Base-by-base conservation (phyloP, 1,140 invertebrate species). In the Drosophila malerkotliana region DNA sequence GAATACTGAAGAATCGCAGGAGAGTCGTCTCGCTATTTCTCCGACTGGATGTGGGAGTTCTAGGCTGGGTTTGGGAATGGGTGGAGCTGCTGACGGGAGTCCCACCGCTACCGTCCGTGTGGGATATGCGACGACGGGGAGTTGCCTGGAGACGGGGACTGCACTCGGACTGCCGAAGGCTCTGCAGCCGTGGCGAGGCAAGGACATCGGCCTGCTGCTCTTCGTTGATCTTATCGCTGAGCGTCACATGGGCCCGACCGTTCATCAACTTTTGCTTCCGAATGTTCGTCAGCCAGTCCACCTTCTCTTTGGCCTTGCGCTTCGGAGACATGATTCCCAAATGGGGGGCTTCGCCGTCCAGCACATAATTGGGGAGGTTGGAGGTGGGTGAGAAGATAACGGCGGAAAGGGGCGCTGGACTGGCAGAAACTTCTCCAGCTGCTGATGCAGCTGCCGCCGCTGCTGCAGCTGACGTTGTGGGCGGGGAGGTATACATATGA, bases 351-450 rank as follows among this genome's bases (percentile, higher is more conserved):
- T 94, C 94, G 1, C 96, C 96, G 72, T 96, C 94, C 3, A 95
- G 69, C 0, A 96, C 95, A 72, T 93, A 97, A 92, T 97, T 96
- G 0, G 96, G 96, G 21, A 97, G 92, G 91, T 96, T 95, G 4
- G 93, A 92, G 0, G 95, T 96, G 0, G 95, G 96, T 0, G 95
- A 95, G 47, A 90, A 91, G 91, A 94, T 83, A 1, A 66, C 28
- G 6, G 75, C 47, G 24, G 83, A 69, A 3, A 79, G 61, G 1
- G 51, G 9, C 21, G 45, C 57, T 30, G 62, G 41, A 10, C 32
- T 41, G 18, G 30, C 24, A 2, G 34, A 4, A 10, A 49, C 57
- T n/a, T 37, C 18, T 7, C 63, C 37, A 4, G 68, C 12, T 10
- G 59, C 49, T n/a, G 62, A 49, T 6, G 68, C 12, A 9, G 59